phyloP scores from a whole-genome alignment of 37 sponge, comb jelly and placozoan species.

The Geodia barretti region DNA sequence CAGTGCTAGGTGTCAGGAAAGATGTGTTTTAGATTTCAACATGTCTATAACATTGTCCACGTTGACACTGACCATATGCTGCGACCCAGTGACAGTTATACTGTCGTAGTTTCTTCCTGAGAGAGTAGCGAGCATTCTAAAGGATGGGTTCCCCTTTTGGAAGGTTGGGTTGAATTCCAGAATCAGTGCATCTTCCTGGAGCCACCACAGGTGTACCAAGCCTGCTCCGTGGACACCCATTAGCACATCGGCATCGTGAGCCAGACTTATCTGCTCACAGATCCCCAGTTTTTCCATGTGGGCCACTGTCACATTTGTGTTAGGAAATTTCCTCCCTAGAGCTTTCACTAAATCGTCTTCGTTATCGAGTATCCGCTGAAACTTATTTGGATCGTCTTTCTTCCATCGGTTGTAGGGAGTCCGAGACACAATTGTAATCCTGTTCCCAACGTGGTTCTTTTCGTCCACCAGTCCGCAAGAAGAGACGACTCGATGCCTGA shows the following conservation, averaged over 20 bases:
- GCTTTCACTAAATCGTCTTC: slow-evolving; percentile 32
- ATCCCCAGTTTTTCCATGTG: slow-evolving; percentile 47
- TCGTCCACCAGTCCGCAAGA: slow-evolving; percentile 55
- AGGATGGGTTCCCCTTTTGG: slow-evolving; percentile 52
- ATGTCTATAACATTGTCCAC: no score
- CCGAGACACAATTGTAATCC: slow-evolving; percentile 19
- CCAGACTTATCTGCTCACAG: slow-evolving; percentile 59
- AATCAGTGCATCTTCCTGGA: slow-evolving; percentile 42
- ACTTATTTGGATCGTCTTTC: slow-evolving; percentile 21
- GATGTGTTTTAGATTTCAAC: no score
- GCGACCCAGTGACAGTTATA: no score
- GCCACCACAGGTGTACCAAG: slow-evolving; percentile 77
- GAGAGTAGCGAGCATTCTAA: slow-evolving; percentile 48
- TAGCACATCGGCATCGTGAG: slow-evolving; percentile 54
- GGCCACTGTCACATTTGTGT: slow-evolving; percentile 16
- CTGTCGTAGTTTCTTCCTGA: slow-evolving; percentile 48
- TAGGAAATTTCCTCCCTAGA: slow-evolving; percentile 20
- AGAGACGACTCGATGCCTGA: slow-evolving; percentile 49
- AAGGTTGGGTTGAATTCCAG: slow-evolving; percentile 58
- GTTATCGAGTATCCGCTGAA: slow-evolving; percentile 55
- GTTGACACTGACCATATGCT: no score
- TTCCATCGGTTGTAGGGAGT: slow-evolving; percentile 45
- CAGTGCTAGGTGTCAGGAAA: no score
- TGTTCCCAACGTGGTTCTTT: no score
- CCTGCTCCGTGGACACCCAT: slow-evolving; percentile 81